Percentiles rank a stretch among this genome's conserved stretches.
Conservation (phyloP, 2,797 vertebrate genomes). For the Eupleurogrammus muticus region DNA sequence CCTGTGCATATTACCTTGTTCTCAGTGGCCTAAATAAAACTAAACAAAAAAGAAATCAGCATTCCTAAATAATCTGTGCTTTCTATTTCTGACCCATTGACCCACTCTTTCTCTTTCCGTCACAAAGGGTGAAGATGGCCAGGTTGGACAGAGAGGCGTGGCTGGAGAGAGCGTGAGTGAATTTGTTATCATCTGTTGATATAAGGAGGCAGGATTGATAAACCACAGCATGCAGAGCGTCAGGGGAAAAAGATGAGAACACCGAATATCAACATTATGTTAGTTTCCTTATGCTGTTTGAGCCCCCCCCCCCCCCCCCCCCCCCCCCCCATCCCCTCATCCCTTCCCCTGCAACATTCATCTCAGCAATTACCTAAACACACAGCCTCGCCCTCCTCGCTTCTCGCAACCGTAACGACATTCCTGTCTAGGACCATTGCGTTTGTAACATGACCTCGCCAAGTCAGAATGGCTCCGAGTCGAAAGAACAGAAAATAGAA, state of each 20-base stretch:
- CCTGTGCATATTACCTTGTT: not conserved
- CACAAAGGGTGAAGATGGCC: slow-evolving; percentile 95
- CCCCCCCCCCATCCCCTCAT: slow-evolving; percentile 22
- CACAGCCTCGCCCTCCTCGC: slow-evolving; percentile 21
- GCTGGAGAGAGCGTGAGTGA: slow-evolving; percentile 95
- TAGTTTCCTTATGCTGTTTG: slow-evolving; percentile 6
- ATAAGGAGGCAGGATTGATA: not conserved
- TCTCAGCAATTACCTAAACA: slow-evolving; percentile 49
- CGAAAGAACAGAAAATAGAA: slow-evolving; percentile 61
- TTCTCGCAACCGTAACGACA: slow-evolving; percentile 28
- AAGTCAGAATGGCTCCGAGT: slow-evolving; percentile 49
- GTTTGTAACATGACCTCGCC: slow-evolving; percentile 48
- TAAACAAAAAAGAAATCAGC: not conserved
- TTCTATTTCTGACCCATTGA: slow-evolving; percentile 19
- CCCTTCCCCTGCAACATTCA: slow-evolving; percentile 19
- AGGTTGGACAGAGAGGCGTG: slow-evolving; percentile 94
- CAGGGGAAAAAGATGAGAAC: slow-evolving; percentile 10
- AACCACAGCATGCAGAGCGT: not conserved
- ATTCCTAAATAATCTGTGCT: slow-evolving; percentile 5
- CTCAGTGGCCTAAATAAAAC: not conserved
- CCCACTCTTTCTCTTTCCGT: not conserved
- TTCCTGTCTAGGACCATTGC: slow-evolving; percentile 56
- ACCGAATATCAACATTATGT: not conserved
- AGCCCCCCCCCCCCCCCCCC: slow-evolving; percentile 16
- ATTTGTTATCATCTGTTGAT: slow-evolving; percentile 1